phyloP scores from a whole-genome alignment of 2,888 invertebrate species.

The Andrena trimmerana region DNA sequence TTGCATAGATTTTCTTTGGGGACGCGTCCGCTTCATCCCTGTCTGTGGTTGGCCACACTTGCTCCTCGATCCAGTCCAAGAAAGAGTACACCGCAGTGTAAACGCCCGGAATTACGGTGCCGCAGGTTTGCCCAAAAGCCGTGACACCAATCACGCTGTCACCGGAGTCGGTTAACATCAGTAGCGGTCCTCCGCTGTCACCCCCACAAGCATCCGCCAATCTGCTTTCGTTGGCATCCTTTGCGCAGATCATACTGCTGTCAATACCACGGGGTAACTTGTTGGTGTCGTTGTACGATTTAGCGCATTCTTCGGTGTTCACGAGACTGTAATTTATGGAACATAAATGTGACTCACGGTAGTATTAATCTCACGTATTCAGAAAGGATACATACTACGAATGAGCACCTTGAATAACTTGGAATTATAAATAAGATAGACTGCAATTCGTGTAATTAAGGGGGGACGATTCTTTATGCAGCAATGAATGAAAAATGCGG shows the following conservation, averaged over 20 bases:
- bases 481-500: too few species aligned
- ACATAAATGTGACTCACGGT: background rate
- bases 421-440: too few species aligned
- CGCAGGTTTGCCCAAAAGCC: conserved; percentile 80
- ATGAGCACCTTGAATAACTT: too few species aligned
- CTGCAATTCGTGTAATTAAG: too few species aligned
- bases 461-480: too few species aligned
- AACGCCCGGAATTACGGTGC: conserved; percentile 74
- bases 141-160: conserved; percentile 78
- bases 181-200: conserved; percentile 81
- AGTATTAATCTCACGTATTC: too few species aligned
- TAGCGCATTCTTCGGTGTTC: conserved; percentile 66
- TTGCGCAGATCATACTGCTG: conserved; percentile 75
- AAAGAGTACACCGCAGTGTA: conserved; percentile 78
- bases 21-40: too few species aligned
- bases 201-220: conserved; percentile 78
- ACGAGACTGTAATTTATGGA: conserved; percentile 68
- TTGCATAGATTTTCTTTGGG: too few species aligned
- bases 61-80: conserved; percentile 81
- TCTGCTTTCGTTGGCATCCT: conserved; percentile 71
- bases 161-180: conserved; percentile 65
- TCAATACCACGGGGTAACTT: conserved; percentile 76
- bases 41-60: conserved; percentile 73
- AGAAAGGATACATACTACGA: too few species aligned
- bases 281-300: conserved; percentile 55